Percentiles rank a stretch among this genome's conserved stretches.
phyloP scores from a whole-genome alignment of 2,888 invertebrate species.

The Euplagia quadripunctaria region DNA sequence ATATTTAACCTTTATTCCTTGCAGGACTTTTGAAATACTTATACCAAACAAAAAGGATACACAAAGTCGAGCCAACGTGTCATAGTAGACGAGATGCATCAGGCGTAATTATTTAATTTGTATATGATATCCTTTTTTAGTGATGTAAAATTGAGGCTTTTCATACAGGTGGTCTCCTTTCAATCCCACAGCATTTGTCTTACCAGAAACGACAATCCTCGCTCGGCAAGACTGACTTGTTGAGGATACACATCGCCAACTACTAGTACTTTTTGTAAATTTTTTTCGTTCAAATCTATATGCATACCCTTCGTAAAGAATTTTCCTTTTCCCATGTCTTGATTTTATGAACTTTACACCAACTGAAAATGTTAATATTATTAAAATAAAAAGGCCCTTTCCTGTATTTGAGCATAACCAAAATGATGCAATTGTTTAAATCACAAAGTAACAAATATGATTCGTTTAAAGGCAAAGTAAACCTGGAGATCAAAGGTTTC shows the following conservation, averaged over 20 bases:
- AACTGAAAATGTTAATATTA: neutral
- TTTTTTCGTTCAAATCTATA: constrained; percentile 14
- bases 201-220: neutral
- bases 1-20: too few relatives aligned
- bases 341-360: constrained; percentile 13
- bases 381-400: neutral
- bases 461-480: neutral
- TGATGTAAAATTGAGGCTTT: constrained; percentile 4
- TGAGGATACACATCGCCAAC: constrained; percentile 28
- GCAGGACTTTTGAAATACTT: neutral
- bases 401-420: too few relatives aligned
- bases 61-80: too few relatives aligned
- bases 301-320: constrained; percentile 14
- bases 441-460: neutral
- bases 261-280: constrained; percentile 8
- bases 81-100: too few relatives aligned
- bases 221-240: constrained; percentile 17
- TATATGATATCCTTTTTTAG: constrained; percentile 9
- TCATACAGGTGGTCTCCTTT: constrained; percentile 16
- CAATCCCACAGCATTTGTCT: neutral
- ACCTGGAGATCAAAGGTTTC: neutral
- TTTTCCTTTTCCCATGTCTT: constrained; percentile 9
- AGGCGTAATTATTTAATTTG: constrained; percentile 1
- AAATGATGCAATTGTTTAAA: too few relatives aligned
- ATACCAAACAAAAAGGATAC: neutral